A percentile compares a stretch with the other conserved stretches of the same genome.
These are phyloP conservation scores for Teleopsis dalmanni DNA, from an alignment of 1,140 invertebrate genomes.

Conservation along the genomic window DNA sequence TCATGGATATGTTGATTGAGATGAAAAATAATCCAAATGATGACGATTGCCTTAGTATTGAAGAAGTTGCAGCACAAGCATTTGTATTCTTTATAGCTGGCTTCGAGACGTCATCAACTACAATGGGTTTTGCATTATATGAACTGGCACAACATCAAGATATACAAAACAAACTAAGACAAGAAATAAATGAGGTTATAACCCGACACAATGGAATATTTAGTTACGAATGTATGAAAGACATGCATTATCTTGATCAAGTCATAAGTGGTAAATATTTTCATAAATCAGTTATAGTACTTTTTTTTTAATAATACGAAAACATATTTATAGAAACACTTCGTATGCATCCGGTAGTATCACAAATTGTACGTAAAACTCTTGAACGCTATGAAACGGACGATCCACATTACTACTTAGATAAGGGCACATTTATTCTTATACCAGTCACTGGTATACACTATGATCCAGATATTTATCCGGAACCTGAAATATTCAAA, in stretches of 20 bases:
- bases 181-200: conserved; percentile 50
- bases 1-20: conserved; percentile 50
- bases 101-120: conserved; percentile 56
- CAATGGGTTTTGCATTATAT: conserved; percentile 49
- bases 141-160: conserved; percentile 55
- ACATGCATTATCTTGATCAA: conserved; percentile 49
- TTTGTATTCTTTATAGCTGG: conserved; percentile 52
- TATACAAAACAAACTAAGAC: conserved; percentile 51
- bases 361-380: conserved; percentile 23
- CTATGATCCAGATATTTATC: conserved; percentile 54
- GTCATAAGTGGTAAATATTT: conserved; percentile 39
- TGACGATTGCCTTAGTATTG: conserved; percentile 19
- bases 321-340: conserved; percentile 26
- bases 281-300: not conserved
- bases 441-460: conserved; percentile 56
- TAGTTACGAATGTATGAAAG: conserved; percentile 46
- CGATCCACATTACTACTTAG: conserved; percentile 31
- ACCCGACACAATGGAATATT: conserved; percentile 43
- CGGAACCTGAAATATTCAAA: conserved; percentile 59
- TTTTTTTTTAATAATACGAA: conserved; percentile 1
- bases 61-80: conserved; percentile 39
- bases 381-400: conserved; percentile 25
- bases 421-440: conserved; percentile 23
- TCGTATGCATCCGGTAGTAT: conserved; percentile 46
- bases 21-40: conserved; percentile 21